Conservation (phyloP, 2,113 vertebrate genomes). For the Ochotona princeps region DNA sequence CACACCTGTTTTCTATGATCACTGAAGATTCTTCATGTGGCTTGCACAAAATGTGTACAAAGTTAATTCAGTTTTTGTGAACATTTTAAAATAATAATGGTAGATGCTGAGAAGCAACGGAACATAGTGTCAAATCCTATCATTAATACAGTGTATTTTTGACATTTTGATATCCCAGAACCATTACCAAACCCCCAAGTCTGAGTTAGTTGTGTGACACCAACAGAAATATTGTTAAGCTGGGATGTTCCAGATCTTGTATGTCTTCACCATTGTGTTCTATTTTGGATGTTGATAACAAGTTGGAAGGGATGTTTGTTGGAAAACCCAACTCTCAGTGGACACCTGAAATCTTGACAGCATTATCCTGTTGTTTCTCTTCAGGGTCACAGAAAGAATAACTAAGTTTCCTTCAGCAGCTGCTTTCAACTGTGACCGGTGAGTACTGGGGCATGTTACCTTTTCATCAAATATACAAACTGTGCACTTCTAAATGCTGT, state of each 20-base stretch:
- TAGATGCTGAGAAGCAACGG: background rate
- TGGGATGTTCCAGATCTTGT: slow-evolving; percentile 84
- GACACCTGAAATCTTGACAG: slow-evolving; percentile 86
- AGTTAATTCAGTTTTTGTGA: too few species aligned
- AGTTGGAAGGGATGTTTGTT: slow-evolving; percentile 77
- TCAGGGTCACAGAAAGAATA: slow-evolving; percentile 85
- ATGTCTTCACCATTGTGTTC: slow-evolving; percentile 85
- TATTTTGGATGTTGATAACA: slow-evolving; percentile 85
- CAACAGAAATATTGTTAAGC: slow-evolving; percentile 85
- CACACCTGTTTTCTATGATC: too few species aligned
- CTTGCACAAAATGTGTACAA: too few species aligned
- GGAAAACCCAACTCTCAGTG: slow-evolving; percentile 80
- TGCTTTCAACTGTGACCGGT: slow-evolving; percentile 88
- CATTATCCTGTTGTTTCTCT: slow-evolving; percentile 88
- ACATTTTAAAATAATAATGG: too few species aligned
- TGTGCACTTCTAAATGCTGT: background rate
- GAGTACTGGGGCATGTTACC: slow-evolving; percentile 15
- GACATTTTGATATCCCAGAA: slow-evolving; percentile 80
- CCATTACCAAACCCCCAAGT: slow-evolving; percentile 86
- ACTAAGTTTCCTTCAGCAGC: slow-evolving; percentile 85
- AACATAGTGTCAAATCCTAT: background rate
- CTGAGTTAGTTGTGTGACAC: slow-evolving; percentile 80
- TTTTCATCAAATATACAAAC: slow-evolving; percentile 41
- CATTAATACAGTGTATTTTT: background rate
- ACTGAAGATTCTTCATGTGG: too few species aligned